Evolutionary conservation across 1,140 invertebrate species (phyloP), one percentile per base, ranked within the genome.

Genomic region (Muscidifurax raptorellus): DNA sequence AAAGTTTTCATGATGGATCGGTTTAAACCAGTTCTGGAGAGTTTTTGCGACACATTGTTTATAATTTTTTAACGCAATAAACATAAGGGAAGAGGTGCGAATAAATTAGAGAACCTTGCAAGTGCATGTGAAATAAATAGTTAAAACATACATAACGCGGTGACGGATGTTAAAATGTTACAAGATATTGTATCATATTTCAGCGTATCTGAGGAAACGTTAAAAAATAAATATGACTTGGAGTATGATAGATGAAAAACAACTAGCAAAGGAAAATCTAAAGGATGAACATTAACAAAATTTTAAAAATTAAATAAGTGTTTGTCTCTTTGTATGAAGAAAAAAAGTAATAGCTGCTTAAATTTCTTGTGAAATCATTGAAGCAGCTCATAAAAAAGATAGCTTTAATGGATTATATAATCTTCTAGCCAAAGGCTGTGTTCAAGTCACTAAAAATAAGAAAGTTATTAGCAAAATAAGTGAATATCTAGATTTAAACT

Each of bases 1-100:
- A 86, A 86, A 79, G 52, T 47, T 32, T 82, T 82, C 40, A 77
- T 86, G 71, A 74, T 69, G 66, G 71, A 86, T 44, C 80, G 80
- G 79, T 80, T 80, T 30, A 40, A 78, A 78, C 32, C 77, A 30
- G 28, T 66, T 4, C 52, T 80, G 2, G n/a, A 66, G 22, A 28
- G 59, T 30, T 80, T 80, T 67, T 80, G 52, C 18, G 77, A 80
- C 32, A 80, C 77, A 4, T 25, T 80, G 10, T 30, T 52, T 12
- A 52, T 64, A 9, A 78, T 78, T 27, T 3, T 3, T 9, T 52
- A 52, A 9, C n/a, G 40, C 25, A 78, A 52, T 27, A 59, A 59
- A 6, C n/a, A 27, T 13, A 80, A 22, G n/a, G 64, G 64, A n/a
- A 52, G n/a, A 80, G 28, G 52, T 28, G 18, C 27, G 44, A 85